Conservation (phyloP, 2,113 vertebrate species). For the Nesoenas mayeri region DNA sequence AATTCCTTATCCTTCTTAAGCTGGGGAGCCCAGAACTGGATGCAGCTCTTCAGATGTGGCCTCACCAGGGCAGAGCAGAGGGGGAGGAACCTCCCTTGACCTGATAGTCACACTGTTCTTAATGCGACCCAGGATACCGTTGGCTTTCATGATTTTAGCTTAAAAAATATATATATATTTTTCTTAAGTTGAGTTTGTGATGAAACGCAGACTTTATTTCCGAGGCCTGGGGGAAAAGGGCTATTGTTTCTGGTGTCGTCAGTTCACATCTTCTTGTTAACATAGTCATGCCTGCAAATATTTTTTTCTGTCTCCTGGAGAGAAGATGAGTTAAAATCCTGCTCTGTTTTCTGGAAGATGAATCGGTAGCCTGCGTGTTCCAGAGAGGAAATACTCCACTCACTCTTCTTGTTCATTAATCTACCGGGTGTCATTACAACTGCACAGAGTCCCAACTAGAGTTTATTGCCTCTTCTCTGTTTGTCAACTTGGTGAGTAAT, state of each 20-base stretch:
- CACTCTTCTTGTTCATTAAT: background rate
- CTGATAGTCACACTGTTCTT: too few relatives aligned
- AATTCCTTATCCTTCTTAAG: too few relatives aligned
- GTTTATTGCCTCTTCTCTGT: background rate
- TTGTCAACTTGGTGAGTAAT: background rate
- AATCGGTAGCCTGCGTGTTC: background rate
- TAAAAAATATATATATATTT: rapidly evolving
- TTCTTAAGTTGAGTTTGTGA: background rate
- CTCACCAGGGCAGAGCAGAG: too few relatives aligned
- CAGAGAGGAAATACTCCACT: background rate
- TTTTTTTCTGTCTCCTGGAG: background rate
- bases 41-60: too few relatives aligned
- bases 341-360: background rate
- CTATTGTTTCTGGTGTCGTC: background rate
- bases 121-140: too few relatives aligned
- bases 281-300: background rate
- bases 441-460: background rate
- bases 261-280: background rate
- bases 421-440: background rate
- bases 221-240: background rate
- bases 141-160: background rate
- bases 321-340: background rate
- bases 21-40: too few relatives aligned
- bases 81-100: too few relatives aligned
- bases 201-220: background rate